Evolutionary conservation across 1,140 invertebrate genomes (phyloP), one percentile per base, ranked within the genome.

Genomic region (Apis laboriosa): DNA sequence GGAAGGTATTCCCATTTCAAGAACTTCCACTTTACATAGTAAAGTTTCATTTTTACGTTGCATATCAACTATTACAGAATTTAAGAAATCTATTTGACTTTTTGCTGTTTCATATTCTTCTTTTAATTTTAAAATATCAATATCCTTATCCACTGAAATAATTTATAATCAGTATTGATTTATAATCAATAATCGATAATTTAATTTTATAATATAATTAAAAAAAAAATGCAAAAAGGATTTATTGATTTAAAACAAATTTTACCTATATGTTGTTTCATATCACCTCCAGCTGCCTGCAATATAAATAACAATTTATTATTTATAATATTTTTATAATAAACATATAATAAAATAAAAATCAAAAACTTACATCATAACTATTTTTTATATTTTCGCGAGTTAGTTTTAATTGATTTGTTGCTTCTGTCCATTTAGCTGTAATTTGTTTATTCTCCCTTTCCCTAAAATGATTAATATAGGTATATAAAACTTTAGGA

Each of bases 21-120:
- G 95, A 17, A 97, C 96, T 89, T 98, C 96, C 49, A 99, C 95
- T 88, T 97, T 95, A 53, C 96, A 96, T 87, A 96, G 95, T 0
- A 99, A 94, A 88, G 97, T 96, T 91, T 98, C 97, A 92, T 98
- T 98, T 92, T 99, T 99, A 76, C 96, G 95, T 92, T 99, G 98
- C 96, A 99, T 97, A 91, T 99, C 98, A 2, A 98, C 98, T 90
- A 99, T 99, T 79, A 99, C 98, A 13, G 98, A 98, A 94, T 99
- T 99, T 9, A 99, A 94, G 93, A 99, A 99, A 82, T 97, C 96
- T 51, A 99, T 97, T 95, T 99, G 97, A 66, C 95, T 95, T 83
- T 96, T 96, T 19, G 95, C 94, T 77, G 95, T 93, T 81, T 96
- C 95, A 87, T 96, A 95, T 72, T 97, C 96, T 90, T 97, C 96